Evolutionary conservation across 2,113 vertebrate genomes (phyloP), one percentile per base, ranked within the genome.

Genomic region (Ailuropoda melanoleuca): DNA sequence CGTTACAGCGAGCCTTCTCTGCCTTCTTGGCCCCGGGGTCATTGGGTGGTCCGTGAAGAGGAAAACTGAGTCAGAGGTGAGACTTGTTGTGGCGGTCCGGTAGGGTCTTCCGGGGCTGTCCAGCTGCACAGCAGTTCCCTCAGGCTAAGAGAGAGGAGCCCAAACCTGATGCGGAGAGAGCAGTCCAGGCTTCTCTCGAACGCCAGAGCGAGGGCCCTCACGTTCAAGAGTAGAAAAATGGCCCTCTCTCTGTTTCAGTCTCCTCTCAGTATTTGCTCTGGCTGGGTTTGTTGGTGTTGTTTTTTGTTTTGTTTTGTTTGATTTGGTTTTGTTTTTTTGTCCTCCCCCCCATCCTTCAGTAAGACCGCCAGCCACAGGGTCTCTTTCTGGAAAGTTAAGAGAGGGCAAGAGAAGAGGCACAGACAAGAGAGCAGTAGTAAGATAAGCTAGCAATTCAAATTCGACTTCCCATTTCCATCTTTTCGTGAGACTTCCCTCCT

Each of bases 391-490:
- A 24, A 74, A 4, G 3, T 11, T n/a, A 2, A 46, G 19, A 6
- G 5, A 31, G 55, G 8, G 46, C 8, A 8, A 5, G 62, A 18
- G 74, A 9, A 19, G 90, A 64, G 14, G 18, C 3, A 2, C 12
- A 3, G 2, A 11, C 6, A 1, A 13, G 31, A 14, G 23, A 2
- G 14, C 12, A 1, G 6, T 2, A 0, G 21, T 0, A 6, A 26
- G 8, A 4, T 0, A 0, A 10, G 50, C 83, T 4, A 3, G 29
- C 46, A 4, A 11, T 2, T 1, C 21, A 8, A 21, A 4, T 21
- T 18, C 19, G 0, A 0, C 56, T 24, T 29, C 19, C 66, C 3
- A 8, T 31, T 1, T 24, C 39, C 12, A 8, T 1, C 8, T 4
- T 14, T 15, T 0, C 0, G 0, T 9, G 26, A 53, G 72, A 31